Evolutionary conservation across 1,140 invertebrate species (phyloP), one percentile per base, ranked within the genome.

Genomic region (Latrodectus geometricus): DNA sequence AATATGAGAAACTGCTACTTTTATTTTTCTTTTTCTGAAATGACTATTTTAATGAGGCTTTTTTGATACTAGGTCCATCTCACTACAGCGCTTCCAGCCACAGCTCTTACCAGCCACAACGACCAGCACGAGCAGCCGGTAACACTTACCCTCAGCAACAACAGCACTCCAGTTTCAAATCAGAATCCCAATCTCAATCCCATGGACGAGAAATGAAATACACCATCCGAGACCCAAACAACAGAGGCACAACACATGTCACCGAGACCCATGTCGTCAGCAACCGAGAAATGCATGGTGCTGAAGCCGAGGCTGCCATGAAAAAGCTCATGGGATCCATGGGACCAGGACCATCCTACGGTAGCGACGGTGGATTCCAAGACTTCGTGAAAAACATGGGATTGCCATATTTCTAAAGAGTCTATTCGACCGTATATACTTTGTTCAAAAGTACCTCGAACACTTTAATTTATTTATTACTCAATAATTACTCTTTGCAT

Each of bases 321-420:
- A 87, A 87, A 68, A 82, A 82, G 21, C 77, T 87, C 72, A 87
- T 87, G 86, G 86, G 86, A 56, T 81, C 77, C 72, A 87, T 87
- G 86, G 84, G 84, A 66, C 14, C 74, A 4, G 21, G 23, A 35
- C 9, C 49, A 4, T 65, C 35, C 35, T 21, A 52, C 17, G 48
- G 54, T 3, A 50, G 12, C 21, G 69, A 74, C 61, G 52, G 52
- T 15, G 75, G 76, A 61, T 86, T 86, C 76, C 68, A 66, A 50
- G 70, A 86, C 56, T 74, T 86, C 69, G 76, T 86, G 66, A 80
- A 80, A 52, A 75, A 54, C 11, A 80, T 86, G 75, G 84, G 84
- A 65, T 23, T 86, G 48, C 77, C 84, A 21, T 79, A 61, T 68
- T 86, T 61, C 23, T 70, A 70, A 70, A 70, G 35, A 35, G 35